These are phyloP conservation scores for Drosophila nasuta DNA, from an alignment of 1,140 invertebrate genomes.

Conservation along the genomic window DNA sequence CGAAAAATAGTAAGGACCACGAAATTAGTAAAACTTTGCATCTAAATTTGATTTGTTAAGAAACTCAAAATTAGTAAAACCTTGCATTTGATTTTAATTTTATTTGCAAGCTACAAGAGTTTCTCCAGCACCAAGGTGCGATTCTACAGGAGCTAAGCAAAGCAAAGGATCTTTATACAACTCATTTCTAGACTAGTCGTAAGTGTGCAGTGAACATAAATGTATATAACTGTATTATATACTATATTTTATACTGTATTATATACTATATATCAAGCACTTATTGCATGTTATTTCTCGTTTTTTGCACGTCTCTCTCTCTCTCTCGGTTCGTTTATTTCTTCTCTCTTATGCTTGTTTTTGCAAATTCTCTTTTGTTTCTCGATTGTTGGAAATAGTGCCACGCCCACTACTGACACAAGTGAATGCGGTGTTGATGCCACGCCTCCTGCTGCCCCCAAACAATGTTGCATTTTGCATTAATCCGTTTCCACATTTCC, in stretches of 20 bases:
- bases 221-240: background rate
- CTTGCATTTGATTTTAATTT: background rate
- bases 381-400: slow-evolving; percentile 44
- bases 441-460: slow-evolving; percentile 51
- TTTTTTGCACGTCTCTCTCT: background rate
- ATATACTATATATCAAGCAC: slow-evolving; percentile 2
- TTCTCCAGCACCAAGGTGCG: slow-evolving; percentile 69
- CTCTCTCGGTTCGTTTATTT: no score
- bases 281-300: background rate
- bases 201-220: slow-evolving; percentile 2
- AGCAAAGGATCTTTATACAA: background rate
- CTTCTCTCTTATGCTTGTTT: background rate
- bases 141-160: slow-evolving; percentile 64
- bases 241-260: background rate
- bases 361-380: slow-evolving; percentile 23
- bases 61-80: no score
- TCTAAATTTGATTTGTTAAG: no score
- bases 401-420: slow-evolving; percentile 48
- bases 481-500: slow-evolving; percentile 25
- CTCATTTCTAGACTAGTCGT: slow-evolving; percentile 20
- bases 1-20: no score
- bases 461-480: slow-evolving; percentile 75
- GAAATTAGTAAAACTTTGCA: no score
- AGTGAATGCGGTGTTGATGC: slow-evolving; percentile 31
- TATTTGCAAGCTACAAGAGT: slow-evolving; percentile 54